phyloP scores from a whole-genome alignment of 2,888 invertebrate species.

The Tyria jacobaeae region DNA sequence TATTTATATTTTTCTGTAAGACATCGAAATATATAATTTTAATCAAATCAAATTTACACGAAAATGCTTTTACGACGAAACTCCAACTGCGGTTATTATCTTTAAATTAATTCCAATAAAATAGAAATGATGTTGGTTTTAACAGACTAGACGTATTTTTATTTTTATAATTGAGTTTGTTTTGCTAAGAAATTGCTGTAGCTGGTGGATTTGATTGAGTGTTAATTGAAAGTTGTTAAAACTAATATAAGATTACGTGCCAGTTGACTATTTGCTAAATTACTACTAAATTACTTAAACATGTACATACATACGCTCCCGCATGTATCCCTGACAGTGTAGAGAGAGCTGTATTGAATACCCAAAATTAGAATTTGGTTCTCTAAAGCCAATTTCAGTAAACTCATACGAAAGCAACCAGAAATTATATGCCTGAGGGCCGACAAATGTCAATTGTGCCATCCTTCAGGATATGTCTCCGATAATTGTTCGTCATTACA shows the following conservation, averaged over 20 bases:
- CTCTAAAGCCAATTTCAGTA: no score
- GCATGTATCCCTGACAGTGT: no score
- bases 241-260: not conserved
- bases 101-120: constrained; percentile 37
- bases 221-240: not conserved
- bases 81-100: constrained; percentile 26
- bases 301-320: no score
- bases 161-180: not conserved
- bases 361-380: no score
- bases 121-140: constrained; percentile 22
- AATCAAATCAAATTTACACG: constrained; percentile 29
- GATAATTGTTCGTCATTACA: no score
- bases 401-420: no score
- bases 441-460: no score
- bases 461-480: no score
- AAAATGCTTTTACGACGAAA: constrained; percentile 16
- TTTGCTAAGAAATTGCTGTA: constrained; percentile 8
- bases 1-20: constrained; percentile 1
- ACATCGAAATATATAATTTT: constrained; percentile 27
- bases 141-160: constrained; percentile 13
- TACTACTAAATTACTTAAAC: no score
- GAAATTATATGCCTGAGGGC: no score
- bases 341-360: no score
- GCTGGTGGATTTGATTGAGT: constrained; percentile 1
- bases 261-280: not conserved